Conservation (phyloP, 2,113 vertebrate genomes). For the Pristiophorus japonicus region DNA sequence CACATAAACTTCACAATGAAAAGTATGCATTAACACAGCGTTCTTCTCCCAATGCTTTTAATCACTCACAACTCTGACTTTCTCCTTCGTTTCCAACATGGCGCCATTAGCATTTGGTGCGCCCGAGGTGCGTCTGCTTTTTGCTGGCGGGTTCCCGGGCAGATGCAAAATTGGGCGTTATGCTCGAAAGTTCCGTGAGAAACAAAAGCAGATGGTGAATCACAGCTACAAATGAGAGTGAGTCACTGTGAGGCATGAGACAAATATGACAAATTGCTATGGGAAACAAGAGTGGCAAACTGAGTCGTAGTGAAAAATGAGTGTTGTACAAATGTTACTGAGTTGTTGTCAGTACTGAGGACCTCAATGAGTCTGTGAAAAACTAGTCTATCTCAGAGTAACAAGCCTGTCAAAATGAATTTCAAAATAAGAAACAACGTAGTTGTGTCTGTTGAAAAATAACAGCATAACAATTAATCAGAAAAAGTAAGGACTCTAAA, state of each 20-base stretch:
- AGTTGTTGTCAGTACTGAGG: neutral
- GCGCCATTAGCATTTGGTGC: too few species aligned
- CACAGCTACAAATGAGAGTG: neutral
- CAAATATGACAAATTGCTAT: neutral
- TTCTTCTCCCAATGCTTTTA: too few species aligned
- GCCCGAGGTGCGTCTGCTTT: too few species aligned
- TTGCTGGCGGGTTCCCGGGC: too few species aligned
- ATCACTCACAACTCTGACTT: too few species aligned
- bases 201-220: neutral
- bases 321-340: neutral
- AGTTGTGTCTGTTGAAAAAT: slow-evolving; percentile 2
- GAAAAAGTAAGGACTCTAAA: neutral
- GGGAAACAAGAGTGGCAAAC: neutral
- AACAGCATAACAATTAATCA: neutral
- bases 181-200: too few species aligned
- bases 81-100: too few species aligned
- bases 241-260: neutral
- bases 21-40: too few species aligned
- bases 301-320: neutral
- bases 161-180: too few species aligned
- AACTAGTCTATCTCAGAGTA: neutral
- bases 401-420: neutral
- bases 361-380: neutral
- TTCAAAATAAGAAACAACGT: neutral
- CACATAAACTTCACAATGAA: too few species aligned